phyloP scores from a whole-genome alignment of 2,797 vertebrate genomes.

The Eulemur mongoz region DNA sequence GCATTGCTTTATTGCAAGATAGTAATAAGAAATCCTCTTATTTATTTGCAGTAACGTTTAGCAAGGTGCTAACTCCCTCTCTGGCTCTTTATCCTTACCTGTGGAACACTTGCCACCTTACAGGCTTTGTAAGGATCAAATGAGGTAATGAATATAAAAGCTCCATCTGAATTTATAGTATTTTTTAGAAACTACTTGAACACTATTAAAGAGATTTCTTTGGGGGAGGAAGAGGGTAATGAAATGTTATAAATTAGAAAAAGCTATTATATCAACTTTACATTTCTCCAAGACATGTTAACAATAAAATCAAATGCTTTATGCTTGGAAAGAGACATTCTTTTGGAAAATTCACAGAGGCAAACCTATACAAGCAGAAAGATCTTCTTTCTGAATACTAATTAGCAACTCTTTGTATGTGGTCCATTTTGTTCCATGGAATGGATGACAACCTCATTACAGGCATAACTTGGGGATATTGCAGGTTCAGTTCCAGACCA shows the following conservation, averaged over 20 bases:
- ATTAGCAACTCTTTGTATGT: constrained; percentile 62
- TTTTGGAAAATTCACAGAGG: constrained; percentile 54
- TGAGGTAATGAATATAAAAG: constrained; percentile 30
- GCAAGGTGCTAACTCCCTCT: neutral
- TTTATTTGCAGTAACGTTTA: constrained; percentile 5
- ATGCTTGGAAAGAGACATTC: constrained; percentile 41
- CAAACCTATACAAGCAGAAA: constrained; percentile 34
- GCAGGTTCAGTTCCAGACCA: neutral
- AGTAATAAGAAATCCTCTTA: neutral
- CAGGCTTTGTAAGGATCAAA: constrained; percentile 9
- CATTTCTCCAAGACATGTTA: constrained; percentile 12
- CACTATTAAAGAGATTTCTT: neutral
- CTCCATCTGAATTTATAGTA: neutral
- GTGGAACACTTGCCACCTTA: neutral
- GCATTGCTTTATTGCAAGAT: neutral
- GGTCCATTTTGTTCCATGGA: constrained; percentile 29
- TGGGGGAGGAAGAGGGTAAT: neutral
- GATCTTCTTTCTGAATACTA: constrained; percentile 49
- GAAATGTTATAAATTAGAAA: constrained; percentile 38
- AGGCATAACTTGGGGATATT: neutral
- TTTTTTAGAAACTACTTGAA: constrained; percentile 37
- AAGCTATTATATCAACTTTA: constrained; percentile 36
- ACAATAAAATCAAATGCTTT: constrained; percentile 56
- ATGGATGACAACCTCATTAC: constrained; percentile 45
- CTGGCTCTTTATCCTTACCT: neutral